A percentile compares a stretch with the other conserved stretches of the same genome.
Conservation (phyloP, 2,888 invertebrate genomes). For the Nysson spinosus region DNA sequence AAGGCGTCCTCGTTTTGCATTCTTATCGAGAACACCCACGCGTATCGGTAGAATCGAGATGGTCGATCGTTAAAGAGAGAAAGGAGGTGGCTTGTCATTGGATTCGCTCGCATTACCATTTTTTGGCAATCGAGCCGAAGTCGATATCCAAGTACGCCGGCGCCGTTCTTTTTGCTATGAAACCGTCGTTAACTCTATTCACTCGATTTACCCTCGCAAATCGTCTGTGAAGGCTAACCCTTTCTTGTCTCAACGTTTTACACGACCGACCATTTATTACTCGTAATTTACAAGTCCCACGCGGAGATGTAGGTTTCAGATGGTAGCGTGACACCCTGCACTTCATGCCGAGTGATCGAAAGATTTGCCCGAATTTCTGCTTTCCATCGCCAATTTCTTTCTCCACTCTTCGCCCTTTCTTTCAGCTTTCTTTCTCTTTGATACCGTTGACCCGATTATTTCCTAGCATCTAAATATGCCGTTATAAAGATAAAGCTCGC, state of each 20-base stretch:
- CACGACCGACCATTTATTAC: neutral
- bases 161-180: slow-evolving; percentile 4
- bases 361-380: too few species aligned
- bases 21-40: slow-evolving; percentile 17
- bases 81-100: slow-evolving; percentile 6
- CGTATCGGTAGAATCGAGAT: slow-evolving; percentile 43
- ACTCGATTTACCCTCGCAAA: slow-evolving; percentile 21
- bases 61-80: slow-evolving; percentile 9
- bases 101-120: slow-evolving; percentile 47
- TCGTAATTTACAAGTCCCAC: slow-evolving; percentile 13
- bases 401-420: too few species aligned
- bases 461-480: too few species aligned
- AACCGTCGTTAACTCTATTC: slow-evolving; percentile 19
- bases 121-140: slow-evolving; percentile 52
- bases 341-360: too few species aligned
- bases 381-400: too few species aligned
- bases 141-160: slow-evolving; percentile 20
- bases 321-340: neutral
- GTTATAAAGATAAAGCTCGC: too few species aligned
- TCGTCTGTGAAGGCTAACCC: slow-evolving; percentile 22
- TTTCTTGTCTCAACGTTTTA: neutral
- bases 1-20: slow-evolving; percentile 25
- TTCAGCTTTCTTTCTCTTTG: too few species aligned
- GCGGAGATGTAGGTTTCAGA: slow-evolving; percentile 5
- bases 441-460: too few species aligned